These are phyloP conservation scores for Dynastes tityus DNA, from an alignment of 2,888 invertebrate species.

Conservation along the genomic window DNA sequence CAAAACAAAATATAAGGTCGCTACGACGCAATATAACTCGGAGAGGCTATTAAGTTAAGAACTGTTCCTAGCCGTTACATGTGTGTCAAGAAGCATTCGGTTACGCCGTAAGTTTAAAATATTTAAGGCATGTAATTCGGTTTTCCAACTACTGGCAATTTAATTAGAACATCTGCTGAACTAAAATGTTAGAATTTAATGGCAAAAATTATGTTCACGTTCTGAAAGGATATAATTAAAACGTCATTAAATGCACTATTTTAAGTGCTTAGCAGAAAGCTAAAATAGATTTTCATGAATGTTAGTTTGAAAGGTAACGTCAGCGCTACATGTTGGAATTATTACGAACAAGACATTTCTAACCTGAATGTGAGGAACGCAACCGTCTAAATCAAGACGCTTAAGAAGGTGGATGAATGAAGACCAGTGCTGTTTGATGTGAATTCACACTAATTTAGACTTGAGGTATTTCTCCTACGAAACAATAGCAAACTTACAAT, in stretches of 20 bases:
- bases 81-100: constrained; percentile 44
- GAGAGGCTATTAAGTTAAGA: constrained; percentile 45
- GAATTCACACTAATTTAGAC: too few species aligned
- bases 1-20: constrained; percentile 45
- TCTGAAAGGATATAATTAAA: constrained; percentile 16
- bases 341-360: too few species aligned
- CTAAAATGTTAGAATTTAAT: constrained; percentile 23
- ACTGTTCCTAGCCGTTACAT: constrained; percentile 44
- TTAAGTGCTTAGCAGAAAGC: not conserved
- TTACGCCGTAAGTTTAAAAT: constrained; percentile 34
- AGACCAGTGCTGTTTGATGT: too few species aligned
- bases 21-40: constrained; percentile 40
- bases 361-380: too few species aligned
- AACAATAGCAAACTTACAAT: too few species aligned
- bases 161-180: constrained; percentile 35
- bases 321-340: too few species aligned
- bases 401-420: too few species aligned
- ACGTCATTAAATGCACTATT: not conserved
- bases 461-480: too few species aligned
- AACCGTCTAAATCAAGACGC: too few species aligned
- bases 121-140: constrained; percentile 40
- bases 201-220: constrained; percentile 27
- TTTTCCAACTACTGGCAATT: constrained; percentile 43
- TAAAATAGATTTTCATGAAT: not conserved
- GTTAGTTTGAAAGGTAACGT: not conserved